Base-by-base conservation (phyloP, 2,888 invertebrate species). In the Acanthosoma haemorrhoidale region DNA sequence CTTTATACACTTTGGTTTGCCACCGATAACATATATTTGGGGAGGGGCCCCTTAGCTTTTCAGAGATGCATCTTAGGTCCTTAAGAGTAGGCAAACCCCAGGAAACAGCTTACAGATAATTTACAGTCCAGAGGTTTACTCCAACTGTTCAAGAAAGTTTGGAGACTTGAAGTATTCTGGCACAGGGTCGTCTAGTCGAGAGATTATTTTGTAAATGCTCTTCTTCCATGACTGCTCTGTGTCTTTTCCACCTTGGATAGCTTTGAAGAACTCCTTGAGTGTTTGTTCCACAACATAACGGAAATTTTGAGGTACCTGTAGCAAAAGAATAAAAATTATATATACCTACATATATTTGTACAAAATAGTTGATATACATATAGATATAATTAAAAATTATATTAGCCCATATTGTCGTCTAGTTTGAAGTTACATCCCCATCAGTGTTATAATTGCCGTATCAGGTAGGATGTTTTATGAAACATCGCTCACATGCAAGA, bases 161-260 rank as follows among this genome's bases (percentile, higher is more conserved):
- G 97, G 96, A 79, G 96, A 94, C 83, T 99, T 99, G 88, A 99
- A 99, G 86, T 96, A 98, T 81, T 99, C 99, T 76, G 99, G 99
- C 78, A 99, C 94, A 75, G 92, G 91, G 83, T 98, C 98, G 84
- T 99, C 99, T 83, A 99, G 86, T 81, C 98, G 90, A 78, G 97
- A 96, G 83, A 99, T 99, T 79, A 99, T 91, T 83, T 99, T 99
- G 87, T 99, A 99, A 83, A 99, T 99, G 79, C 96, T 92, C 83
- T 99, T 99, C 86, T 99, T 99, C 99, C 99, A 99, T 79, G 97
- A 97, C 82, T 97, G 98, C 81, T 99, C 99, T 72, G 89, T 86
- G 84, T 99, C 99, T 82, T 97, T 96, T 76, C 94, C 95, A 78
- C 92, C 89, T 81, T 93, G 92, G 80, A 99, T 93, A 77, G 99